phyloP scores from a whole-genome alignment of 2,797 vertebrate genomes.

The Eospalax fontanierii region DNA sequence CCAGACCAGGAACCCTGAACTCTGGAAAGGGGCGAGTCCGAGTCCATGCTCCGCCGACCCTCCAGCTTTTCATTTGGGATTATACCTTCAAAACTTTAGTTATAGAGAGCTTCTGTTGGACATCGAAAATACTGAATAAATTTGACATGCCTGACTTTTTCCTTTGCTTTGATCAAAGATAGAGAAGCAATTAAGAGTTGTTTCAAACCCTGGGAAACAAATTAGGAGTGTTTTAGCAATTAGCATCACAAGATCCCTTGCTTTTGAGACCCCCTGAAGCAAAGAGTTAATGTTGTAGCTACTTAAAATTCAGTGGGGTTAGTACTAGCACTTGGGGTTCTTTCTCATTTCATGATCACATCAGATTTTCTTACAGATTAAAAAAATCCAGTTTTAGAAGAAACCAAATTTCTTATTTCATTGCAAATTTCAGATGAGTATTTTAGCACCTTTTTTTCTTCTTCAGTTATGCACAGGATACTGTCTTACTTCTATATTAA shows the following conservation, averaged over 20 bases:
- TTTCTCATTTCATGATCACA: conserved; percentile 23
- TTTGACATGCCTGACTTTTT: conserved; percentile 60
- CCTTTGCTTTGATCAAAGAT: conserved; percentile 73
- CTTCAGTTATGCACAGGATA: background rate
- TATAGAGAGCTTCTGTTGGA: background rate
- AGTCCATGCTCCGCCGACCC: background rate
- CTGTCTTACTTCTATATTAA: conserved; percentile 7
- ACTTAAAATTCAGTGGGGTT: conserved; percentile 64
- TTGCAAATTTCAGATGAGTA: conserved; percentile 29
- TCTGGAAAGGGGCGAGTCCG: background rate
- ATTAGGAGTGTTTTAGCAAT: conserved; percentile 75
- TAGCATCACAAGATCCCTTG: conserved; percentile 65
- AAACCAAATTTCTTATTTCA: conserved; percentile 58
- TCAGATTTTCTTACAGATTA: conserved; percentile 40
- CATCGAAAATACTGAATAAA: conserved; percentile 1
- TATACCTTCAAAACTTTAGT: background rate
- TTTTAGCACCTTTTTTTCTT: background rate
- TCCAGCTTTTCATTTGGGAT: background rate
- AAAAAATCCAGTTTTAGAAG: conserved; percentile 9
- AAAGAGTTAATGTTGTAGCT: conserved; percentile 69
- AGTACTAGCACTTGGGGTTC: conserved; percentile 1
- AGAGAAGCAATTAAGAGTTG: conserved; percentile 70
- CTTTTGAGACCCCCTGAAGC: conserved; percentile 66
- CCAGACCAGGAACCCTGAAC: background rate
- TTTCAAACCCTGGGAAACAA: conserved; percentile 74